A percentile compares a stretch with the other conserved stretches of the same genome.
Evolutionary conservation across 2,797 vertebrate species (phyloP).

Genomic region (Pseudocheirus occidentalis): DNA sequence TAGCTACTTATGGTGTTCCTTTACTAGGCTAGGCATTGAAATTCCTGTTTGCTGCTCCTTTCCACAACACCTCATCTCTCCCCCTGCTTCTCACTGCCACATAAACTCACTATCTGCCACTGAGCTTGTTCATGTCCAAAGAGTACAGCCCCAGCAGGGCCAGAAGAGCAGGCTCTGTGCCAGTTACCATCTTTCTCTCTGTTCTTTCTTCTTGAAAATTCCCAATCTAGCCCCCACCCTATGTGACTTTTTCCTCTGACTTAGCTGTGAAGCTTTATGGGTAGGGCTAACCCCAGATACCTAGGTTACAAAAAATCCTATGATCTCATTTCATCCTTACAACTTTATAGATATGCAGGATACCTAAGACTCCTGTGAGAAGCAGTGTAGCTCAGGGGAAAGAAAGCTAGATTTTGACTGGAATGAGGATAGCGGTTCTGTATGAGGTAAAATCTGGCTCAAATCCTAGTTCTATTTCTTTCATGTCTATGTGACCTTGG

Average conservation of each 20-base stretch:
- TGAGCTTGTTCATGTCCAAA: not conserved
- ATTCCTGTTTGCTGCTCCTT: not conserved
- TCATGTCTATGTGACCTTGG: not conserved
- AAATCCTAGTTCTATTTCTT: not conserved
- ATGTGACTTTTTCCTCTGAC: not conserved
- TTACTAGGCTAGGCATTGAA: not conserved
- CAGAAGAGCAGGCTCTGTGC: not conserved
- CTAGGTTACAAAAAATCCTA: not conserved
- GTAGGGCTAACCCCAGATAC: not conserved
- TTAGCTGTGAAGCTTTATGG: not conserved
- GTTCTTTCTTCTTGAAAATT: not conserved
- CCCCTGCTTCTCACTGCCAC: not conserved
- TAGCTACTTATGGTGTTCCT: not conserved
- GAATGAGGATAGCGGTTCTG: not conserved
- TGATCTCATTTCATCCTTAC: constrained; percentile 5
- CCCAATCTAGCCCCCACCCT: not conserved
- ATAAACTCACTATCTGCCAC: not conserved
- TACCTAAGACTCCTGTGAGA: constrained; percentile 16
- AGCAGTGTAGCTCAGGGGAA: constrained; percentile 1
- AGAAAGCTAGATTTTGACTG: not conserved
- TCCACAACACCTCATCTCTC: not conserved
- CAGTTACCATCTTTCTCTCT: not conserved
- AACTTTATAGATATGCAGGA: not conserved
- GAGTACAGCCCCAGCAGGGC: not conserved
- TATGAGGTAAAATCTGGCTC: constrained; percentile 31